Evolutionary conservation across 1,140 invertebrate species (phyloP).

Genomic region (Mycetomoellerius zeteki): DNA sequence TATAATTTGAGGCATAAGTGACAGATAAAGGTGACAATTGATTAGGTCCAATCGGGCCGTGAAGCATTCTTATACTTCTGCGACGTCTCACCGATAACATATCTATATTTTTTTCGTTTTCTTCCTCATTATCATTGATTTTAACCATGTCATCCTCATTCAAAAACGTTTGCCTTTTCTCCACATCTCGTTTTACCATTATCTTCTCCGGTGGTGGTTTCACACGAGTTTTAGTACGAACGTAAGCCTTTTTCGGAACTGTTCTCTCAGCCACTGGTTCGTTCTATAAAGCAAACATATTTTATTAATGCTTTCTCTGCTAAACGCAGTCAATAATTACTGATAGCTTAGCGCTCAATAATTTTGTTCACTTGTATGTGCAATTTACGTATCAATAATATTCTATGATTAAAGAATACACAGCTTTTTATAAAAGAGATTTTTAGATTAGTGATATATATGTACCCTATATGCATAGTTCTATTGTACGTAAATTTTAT

Average conservation of each 20-base stretch:
- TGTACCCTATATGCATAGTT: no score
- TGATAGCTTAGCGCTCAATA: no score
- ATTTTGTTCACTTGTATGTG: no score
- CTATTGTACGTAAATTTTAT: neutral
- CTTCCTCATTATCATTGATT: constrained; percentile 63
- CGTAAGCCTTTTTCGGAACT: constrained; percentile 79
- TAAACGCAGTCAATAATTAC: no score
- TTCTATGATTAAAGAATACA: neutral
- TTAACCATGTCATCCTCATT: constrained; percentile 38
- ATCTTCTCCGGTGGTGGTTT: constrained; percentile 77
- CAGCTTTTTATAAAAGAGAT: neutral
- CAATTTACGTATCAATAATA: no score
- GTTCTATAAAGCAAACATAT: constrained; percentile 72
- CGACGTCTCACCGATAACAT: constrained; percentile 44
- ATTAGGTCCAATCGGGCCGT: constrained; percentile 89
- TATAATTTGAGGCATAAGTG: constrained; percentile 93
- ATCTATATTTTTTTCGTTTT: constrained; percentile 60
- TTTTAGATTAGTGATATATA: neutral
- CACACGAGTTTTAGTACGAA: constrained; percentile 70
- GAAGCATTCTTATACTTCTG: constrained; percentile 69
- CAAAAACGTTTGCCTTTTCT: constrained; percentile 55
- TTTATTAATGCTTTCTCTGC: neutral
- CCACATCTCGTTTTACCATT: constrained; percentile 78
- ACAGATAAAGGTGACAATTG: constrained; percentile 93
- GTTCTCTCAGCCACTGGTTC: constrained; percentile 74